Percentiles rank a stretch among this genome's conserved stretches.
These are phyloP conservation scores for Halcyon senegalensis DNA, from an alignment of 2,113 vertebrate species.

Conservation along the genomic window DNA sequence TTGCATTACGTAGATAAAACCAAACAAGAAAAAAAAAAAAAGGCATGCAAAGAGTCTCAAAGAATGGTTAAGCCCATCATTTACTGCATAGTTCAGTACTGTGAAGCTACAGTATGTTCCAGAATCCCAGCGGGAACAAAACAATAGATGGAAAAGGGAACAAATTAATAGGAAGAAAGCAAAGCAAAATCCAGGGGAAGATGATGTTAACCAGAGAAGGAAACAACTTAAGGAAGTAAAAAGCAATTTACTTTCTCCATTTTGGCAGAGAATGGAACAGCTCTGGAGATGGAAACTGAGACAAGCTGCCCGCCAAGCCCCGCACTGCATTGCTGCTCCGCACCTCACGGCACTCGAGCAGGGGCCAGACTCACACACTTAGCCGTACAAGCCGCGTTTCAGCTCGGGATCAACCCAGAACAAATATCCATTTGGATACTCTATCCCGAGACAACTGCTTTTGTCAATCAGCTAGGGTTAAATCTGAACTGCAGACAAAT, in stretches of 20 bases:
- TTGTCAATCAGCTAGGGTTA: background rate
- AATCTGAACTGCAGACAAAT: background rate
- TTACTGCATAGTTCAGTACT: background rate
- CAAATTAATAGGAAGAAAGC: background rate
- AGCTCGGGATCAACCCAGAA: background rate
- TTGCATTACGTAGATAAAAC: background rate
- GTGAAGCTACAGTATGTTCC: background rate
- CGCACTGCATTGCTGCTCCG: rapidly evolving
- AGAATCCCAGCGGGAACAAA: background rate
- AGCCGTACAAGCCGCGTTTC: background rate
- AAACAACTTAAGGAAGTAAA: background rate
- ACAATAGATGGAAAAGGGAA: background rate
- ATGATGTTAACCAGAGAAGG: background rate
- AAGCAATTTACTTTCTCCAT: background rate
- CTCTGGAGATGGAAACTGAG: background rate
- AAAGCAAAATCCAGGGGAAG: background rate
- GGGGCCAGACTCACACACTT: background rate
- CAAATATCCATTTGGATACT: background rate
- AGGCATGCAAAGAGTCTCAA: background rate
- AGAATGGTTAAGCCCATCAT: background rate
- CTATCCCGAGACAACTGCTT: background rate
- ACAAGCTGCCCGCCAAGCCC: background rate
- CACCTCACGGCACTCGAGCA: background rate
- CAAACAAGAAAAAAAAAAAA: background rate
- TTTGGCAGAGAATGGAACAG: background rate